phyloP scores from a whole-genome alignment of 2,113 vertebrate species.

The Seriola aureovittata region DNA sequence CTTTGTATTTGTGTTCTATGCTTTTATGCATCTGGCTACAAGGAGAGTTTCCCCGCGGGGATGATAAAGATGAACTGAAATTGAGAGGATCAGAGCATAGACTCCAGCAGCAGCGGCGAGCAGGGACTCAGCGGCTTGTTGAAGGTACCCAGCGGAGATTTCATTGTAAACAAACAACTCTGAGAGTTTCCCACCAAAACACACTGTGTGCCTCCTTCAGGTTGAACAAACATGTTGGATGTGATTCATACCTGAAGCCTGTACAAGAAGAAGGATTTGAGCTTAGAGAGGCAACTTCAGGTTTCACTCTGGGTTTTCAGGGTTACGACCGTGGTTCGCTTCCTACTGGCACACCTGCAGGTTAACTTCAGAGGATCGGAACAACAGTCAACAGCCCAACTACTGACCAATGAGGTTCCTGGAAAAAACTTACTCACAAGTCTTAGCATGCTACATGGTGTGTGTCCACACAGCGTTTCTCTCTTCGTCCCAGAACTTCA shows the following conservation, averaged over 20 bases:
- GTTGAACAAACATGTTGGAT: not conserved
- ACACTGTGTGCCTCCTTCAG: not conserved
- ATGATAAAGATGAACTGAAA: conserved; percentile 45
- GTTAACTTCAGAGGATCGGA: too few species aligned
- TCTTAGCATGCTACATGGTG: not conserved
- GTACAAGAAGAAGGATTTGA: too few species aligned
- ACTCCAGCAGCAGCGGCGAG: not conserved
- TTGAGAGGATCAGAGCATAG: conserved; percentile 37
- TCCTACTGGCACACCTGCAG: too few species aligned
- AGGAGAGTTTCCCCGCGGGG: conserved; percentile 39
- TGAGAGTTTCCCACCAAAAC: not conserved
- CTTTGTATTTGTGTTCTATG: conserved; percentile 41
- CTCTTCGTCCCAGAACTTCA: too few species aligned
- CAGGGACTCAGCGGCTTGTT: conserved; percentile 10
- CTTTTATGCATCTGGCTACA: conserved; percentile 46
- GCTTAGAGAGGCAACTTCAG: too few species aligned
- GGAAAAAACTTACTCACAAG: too few species aligned
- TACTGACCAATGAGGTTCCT: too few species aligned
- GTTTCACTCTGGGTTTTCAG: too few species aligned
- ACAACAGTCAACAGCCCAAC: too few species aligned
- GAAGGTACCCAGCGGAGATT: conserved; percentile 26
- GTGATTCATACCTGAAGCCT: not conserved
- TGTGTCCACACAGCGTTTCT: too few species aligned
- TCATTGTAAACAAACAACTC: conserved; percentile 20
- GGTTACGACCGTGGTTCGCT: too few species aligned